phyloP scores from a whole-genome alignment of 2,113 vertebrate genomes.

The Scortum barcoo region DNA sequence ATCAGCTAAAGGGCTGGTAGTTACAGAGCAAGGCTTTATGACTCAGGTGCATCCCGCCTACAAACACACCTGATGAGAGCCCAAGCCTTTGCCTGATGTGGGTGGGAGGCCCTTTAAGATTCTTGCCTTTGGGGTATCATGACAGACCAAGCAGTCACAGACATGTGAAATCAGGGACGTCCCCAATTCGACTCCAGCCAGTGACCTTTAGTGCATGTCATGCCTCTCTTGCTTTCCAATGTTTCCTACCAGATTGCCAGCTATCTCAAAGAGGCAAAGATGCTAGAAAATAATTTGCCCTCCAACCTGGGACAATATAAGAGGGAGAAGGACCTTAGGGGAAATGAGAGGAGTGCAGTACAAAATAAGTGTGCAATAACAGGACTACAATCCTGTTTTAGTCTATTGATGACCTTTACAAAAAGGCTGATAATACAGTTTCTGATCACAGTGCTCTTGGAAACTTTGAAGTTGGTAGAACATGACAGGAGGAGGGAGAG shows the following conservation, averaged over 20 bases:
- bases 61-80: constrained; percentile 53
- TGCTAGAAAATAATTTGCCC: not conserved
- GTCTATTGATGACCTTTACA: not conserved
- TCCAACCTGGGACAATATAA: not conserved
- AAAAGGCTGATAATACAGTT: not conserved
- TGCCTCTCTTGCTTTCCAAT: not conserved
- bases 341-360: not conserved
- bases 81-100: constrained; percentile 8
- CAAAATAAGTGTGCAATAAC: constrained; percentile 2
- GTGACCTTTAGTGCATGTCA: constrained; percentile 21
- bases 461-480: constrained; percentile 30
- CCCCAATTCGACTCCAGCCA: constrained; percentile 17
- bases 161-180: not conserved
- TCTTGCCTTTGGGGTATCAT: constrained; percentile 28
- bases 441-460: not conserved
- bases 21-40: constrained; percentile 65
- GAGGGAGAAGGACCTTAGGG: not conserved
- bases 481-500: not conserved
- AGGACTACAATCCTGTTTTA: not conserved
- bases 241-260: constrained; percentile 11
- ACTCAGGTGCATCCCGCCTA: constrained; percentile 65
- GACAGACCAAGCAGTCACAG: constrained; percentile 20
- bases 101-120: constrained; percentile 10
- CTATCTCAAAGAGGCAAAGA: not conserved
- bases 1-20: constrained; percentile 43